Percentiles rank a stretch among this genome's conserved stretches.
These are phyloP conservation scores for Corythornis cristatus DNA, from an alignment of 2,113 vertebrate genomes.

Conservation along the genomic window DNA sequence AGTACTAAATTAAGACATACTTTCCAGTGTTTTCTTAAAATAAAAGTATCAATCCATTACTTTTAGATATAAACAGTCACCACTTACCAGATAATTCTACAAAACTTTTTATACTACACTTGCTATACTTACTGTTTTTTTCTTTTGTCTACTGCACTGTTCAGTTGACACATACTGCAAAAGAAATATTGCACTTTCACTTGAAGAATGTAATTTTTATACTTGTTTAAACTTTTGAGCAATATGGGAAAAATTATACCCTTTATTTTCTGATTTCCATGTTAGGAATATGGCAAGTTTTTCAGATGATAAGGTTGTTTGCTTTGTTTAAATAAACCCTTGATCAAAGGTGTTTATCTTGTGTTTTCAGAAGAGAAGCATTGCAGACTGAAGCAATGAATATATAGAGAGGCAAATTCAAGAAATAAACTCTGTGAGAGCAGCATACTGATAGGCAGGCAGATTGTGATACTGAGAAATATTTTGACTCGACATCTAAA, in stretches of 20 bases:
- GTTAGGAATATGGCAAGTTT: background rate
- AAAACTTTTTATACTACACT: background rate
- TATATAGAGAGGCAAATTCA: background rate
- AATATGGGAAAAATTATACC: background rate
- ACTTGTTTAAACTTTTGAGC: background rate
- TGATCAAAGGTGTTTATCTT: background rate
- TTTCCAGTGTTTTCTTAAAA: background rate
- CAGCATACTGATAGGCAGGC: background rate
- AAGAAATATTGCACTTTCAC: background rate
- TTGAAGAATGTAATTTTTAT: background rate
- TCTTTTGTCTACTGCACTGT: background rate
- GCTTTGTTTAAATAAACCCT: background rate
- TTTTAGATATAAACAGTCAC: background rate
- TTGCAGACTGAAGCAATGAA: background rate
- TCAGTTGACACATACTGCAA: background rate
- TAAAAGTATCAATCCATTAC: background rate
- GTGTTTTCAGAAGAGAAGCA: background rate
- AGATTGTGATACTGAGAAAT: background rate
- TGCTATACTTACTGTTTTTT: background rate
- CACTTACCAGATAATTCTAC: background rate
- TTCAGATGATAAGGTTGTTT: background rate
- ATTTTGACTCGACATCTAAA: background rate
- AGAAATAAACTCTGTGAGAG: background rate
- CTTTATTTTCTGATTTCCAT: background rate
- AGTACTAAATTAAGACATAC: background rate